phyloP scores from a whole-genome alignment of 1,140 invertebrate species.

The Drosophila nasuta region DNA sequence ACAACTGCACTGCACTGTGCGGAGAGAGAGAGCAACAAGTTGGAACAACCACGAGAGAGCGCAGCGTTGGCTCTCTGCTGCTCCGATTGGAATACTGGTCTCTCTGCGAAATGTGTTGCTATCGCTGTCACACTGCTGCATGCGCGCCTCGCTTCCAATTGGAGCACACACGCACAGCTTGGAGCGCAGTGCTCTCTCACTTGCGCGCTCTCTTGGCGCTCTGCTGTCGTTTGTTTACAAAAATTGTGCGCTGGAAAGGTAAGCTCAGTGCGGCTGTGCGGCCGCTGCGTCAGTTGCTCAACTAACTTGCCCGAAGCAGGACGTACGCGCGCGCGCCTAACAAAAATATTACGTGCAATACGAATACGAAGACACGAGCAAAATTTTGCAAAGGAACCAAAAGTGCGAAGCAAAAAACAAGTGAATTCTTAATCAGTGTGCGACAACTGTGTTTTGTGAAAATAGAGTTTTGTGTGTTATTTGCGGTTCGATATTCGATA shows the following conservation, averaged over 20 bases:
- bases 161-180: conserved; percentile 58
- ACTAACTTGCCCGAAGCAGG: conserved; percentile 66
- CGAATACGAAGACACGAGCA: conserved; percentile 13
- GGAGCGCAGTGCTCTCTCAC: conserved; percentile 12
- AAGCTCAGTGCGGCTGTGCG: conserved; percentile 23
- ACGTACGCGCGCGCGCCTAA: conserved; percentile 65
- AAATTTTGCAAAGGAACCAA: conserved; percentile 23
- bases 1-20: neutral
- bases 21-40: neutral
- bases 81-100: conserved; percentile 79
- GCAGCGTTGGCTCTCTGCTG: conserved; percentile 35
- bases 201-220: neutral
- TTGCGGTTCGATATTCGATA: conserved; percentile 13
- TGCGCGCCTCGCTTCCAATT: conserved; percentile 68
- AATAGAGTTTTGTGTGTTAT: neutral
- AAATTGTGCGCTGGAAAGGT: conserved; percentile 56
- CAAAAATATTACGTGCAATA: conserved; percentile 17
- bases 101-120: conserved; percentile 7
- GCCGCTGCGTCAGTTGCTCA: conserved; percentile 54
- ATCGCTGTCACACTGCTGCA: conserved; percentile 8
- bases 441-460: neutral
- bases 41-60: neutral
- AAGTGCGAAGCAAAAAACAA: neutral
- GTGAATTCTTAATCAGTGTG: conserved; percentile 6
- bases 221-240: conserved; percentile 71